These are phyloP conservation scores for Arnoldichthys spilopterus DNA, from an alignment of 2,797 vertebrate genomes.

Conservation along the genomic window DNA sequence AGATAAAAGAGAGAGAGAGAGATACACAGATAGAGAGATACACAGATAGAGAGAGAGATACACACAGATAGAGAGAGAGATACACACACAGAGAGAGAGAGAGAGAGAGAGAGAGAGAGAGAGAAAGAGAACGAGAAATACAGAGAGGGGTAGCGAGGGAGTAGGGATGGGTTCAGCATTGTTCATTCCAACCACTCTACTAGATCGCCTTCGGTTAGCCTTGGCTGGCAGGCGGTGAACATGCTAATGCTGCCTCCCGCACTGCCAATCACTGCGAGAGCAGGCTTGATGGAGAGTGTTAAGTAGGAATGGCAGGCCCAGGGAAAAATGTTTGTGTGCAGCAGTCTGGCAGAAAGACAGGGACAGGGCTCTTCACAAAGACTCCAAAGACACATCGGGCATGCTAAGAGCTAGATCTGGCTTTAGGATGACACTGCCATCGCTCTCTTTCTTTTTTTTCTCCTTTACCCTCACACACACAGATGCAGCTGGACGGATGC, in stretches of 20 bases:
- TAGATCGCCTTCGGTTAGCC: constrained; percentile 68
- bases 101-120: too few relatives aligned
- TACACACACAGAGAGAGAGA: too few relatives aligned
- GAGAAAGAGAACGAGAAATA: too few relatives aligned
- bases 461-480: not conserved
- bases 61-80: too few relatives aligned
- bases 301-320: constrained; percentile 77
- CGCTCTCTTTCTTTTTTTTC: constrained; percentile 30
- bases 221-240: constrained; percentile 72
- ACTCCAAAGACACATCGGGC: constrained; percentile 43
- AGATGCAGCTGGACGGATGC: constrained; percentile 12
- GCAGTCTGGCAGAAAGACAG: constrained; percentile 40
- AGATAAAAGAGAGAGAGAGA: too few relatives aligned
- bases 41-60: too few relatives aligned
- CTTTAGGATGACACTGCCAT: constrained; percentile 37
- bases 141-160: constrained; percentile 6
- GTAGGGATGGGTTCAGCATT: constrained; percentile 48
- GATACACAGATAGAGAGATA: too few relatives aligned
- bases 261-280: constrained; percentile 73
- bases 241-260: constrained; percentile 71
- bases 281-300: constrained; percentile 65
- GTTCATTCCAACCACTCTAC: constrained; percentile 69
- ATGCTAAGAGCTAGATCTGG: constrained; percentile 45
- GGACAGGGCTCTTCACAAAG: constrained; percentile 48
- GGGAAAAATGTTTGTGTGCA: constrained; percentile 73